Conservation (phyloP, 2,888 invertebrate genomes). For the Miltochrista miniata region DNA sequence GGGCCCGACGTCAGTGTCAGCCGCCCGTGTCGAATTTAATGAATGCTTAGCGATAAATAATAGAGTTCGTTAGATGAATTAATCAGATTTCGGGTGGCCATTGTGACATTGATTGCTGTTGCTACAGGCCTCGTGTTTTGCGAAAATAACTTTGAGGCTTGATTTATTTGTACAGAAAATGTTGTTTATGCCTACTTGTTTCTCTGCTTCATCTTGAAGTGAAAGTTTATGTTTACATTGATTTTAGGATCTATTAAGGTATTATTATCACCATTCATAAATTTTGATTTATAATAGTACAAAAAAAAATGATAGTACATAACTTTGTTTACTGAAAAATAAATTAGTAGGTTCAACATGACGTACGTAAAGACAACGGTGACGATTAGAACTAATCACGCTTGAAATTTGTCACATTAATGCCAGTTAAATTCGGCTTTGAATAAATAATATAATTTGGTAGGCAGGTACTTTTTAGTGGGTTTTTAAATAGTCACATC, state of each 20-base stretch:
- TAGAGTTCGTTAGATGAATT: conserved; percentile 63
- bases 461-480: too few species aligned
- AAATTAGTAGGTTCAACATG: too few species aligned
- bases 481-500: too few species aligned
- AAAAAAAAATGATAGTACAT: too few species aligned
- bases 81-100: conserved; percentile 54
- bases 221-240: neutral
- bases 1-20: conserved; percentile 30
- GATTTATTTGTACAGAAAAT: conserved; percentile 27
- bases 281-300: neutral
- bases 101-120: conserved; percentile 49
- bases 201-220: neutral
- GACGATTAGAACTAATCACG: too few species aligned
- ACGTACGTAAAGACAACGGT: too few species aligned
- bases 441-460: too few species aligned
- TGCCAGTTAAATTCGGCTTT: too few species aligned
- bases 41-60: conserved; percentile 63
- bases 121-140: conserved; percentile 32
- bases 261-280: neutral
- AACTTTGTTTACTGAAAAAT: too few species aligned
- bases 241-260: neutral
- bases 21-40: conserved; percentile 57
- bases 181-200: conserved; percentile 13
- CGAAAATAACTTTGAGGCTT: conserved; percentile 29
- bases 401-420: too few species aligned